Evolutionary conservation across 2,888 invertebrate genomes (phyloP), one percentile per base, ranked within the genome.

Genomic region (Chirona hameri): DNA sequence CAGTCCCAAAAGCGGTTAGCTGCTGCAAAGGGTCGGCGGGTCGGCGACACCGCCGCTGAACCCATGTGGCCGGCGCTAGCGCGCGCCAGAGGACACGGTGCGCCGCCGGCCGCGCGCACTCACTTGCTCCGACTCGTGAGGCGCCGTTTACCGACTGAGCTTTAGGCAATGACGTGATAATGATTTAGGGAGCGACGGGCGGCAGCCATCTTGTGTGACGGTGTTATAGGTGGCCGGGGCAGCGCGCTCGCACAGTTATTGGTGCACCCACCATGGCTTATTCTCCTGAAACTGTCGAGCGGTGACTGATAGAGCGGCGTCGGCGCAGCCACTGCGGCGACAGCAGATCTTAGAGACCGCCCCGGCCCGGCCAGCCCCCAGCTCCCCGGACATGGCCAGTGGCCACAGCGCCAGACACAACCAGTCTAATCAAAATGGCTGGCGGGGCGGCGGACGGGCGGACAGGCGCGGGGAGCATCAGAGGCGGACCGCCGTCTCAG

Each of bases 211-310:
- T 14, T 14, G 69, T 12, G 14, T 10, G 69, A 12, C 10, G 69
- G 9, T 12, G 24, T 29, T 1, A 3, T 27, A 12, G 69, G 29
- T 5, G n/a, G 69, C 27, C 69, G 14, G 69, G 29, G 69, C 76
- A 24, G 76, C 60, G 60, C 3, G 57, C 14, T 15, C 14, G 57
- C 57, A 21, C 9, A 21, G 39, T 76, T 76, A 76, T 39, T 76
- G 76, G 27, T 39, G 76, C 76, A 76, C 76, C 76, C 76, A 76
- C 76, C 76, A 76, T 15, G 76, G 76, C 76, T 39, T 31, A 76
- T 76, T 31, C 29, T 72, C 76, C 76, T 76, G 76, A 39, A 76
- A 76, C 14, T 9, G 76, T 5, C 18, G 31, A 39, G 39, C 39
- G 76, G 9, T 18, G 76, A 14, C 31, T 72, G 24, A 72, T 15